Base-by-base conservation (phyloP, 2,888 invertebrate species). In the Caenorhabditis angaria region DNA sequence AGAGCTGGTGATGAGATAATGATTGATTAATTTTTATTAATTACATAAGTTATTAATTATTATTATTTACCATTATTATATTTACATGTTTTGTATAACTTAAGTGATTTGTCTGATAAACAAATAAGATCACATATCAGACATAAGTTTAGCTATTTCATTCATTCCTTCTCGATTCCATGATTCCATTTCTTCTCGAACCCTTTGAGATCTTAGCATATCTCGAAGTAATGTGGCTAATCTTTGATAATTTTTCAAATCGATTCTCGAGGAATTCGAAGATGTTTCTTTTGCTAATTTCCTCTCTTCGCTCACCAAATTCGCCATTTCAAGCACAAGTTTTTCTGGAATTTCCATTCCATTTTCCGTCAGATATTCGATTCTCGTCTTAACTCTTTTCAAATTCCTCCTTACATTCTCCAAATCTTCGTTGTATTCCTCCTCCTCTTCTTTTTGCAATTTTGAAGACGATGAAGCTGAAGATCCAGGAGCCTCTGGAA, bases 1-100 rank as follows among this genome's bases (percentile, higher is more conserved):
- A 48, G 60, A 35, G 32, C 65, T 12, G 29, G 62, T 51, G 69
- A 73, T 41, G 65, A 69, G 50, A 73, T 73, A 25, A 73, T 73
- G 69, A 73, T 73, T 54, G 73, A 73, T 57, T 73, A 64, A 32
- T 22, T 35, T 54, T 22, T 10, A 6, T 10, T 57, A 35, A 61
- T 57, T 28, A 57, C n/a, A 47, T 51, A 60, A 61, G 61, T 53
- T 51, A 41, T 41, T 18, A 18, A 41, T 14, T 41, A 18, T 41
- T 41, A 41, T 14, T 41, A 12, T 14, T 41, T 41, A 41, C 5
- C n/a, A n/a, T n/a, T n/a, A n/a, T n/a, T n/a, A n/a, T n/a, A n/a
- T n/a, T 41, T 41, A 32, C 32, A 12, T 41, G 2, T 41, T 2
- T 41, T 41, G 10, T 3, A 41, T n/a, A n/a, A n/a, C n/a, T n/a